Conservation (phyloP, 2,797 vertebrate species). For the Alca torda region DNA sequence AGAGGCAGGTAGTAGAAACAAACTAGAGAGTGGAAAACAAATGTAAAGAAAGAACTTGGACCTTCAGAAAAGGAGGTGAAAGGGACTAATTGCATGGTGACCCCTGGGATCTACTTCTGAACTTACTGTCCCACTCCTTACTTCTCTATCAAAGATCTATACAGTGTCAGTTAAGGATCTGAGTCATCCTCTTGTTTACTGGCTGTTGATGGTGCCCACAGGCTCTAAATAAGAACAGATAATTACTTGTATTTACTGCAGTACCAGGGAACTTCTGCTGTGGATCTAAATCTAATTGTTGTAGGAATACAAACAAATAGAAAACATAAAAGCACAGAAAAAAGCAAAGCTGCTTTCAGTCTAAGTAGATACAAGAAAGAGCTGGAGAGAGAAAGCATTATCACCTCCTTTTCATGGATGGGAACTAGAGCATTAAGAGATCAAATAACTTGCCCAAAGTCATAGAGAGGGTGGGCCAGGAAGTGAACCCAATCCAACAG, state of each 20-base stretch:
- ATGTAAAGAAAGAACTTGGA: neutral
- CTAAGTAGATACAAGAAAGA: neutral
- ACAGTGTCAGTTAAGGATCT: neutral
- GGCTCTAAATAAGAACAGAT: conserved; percentile 7
- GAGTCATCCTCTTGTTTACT: conserved; percentile 16
- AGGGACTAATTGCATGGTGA: neutral
- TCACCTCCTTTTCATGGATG: neutral
- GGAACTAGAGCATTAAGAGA: conserved; percentile 43
- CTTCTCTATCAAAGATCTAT: neutral
- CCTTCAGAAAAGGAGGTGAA: neutral
- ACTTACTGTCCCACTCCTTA: neutral
- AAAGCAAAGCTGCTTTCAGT: neutral
- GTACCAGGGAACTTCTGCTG: neutral
- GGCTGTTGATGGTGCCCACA: neutral
- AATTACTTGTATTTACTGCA: conserved; percentile 9
- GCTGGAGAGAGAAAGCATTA: conserved; percentile 40
- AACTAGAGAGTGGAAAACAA: neutral
- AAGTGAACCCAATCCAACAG: conserved; percentile 24
- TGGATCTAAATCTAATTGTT: conserved; percentile 9
- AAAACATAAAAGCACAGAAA: neutral
- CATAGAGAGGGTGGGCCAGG: neutral
- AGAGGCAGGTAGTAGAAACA: neutral
- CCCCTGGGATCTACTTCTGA: neutral
- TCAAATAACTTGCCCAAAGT: conserved; percentile 32
- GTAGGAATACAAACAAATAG: conserved; percentile 19